phyloP scores from a whole-genome alignment of 2,113 vertebrate genomes.

The Camelus bactrianus region DNA sequence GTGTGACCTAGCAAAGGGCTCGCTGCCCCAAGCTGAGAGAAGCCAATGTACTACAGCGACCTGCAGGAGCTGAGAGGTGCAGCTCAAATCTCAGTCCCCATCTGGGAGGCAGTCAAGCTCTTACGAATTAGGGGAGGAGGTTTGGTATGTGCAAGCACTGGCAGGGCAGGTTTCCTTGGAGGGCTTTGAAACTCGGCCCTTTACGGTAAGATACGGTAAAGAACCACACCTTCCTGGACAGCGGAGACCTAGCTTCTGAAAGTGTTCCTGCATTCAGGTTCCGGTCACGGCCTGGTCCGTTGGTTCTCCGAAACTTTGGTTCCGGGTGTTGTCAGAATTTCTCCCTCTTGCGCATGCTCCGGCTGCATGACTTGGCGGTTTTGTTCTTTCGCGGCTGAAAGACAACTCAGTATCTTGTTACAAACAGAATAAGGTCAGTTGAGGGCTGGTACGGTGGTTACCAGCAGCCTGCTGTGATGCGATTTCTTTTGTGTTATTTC shows the following conservation, averaged over 20 bases:
- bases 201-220: rapidly evolving
- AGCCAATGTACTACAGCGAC: not conserved
- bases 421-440: not conserved
- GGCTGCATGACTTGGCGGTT: not conserved
- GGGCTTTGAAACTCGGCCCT: not conserved
- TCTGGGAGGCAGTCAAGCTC: not conserved
- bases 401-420: not conserved
- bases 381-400: not conserved
- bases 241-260: not conserved
- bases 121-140: not conserved
- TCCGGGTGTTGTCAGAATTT: not conserved
- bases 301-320: not conserved
- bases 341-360: not conserved
- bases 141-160: not conserved
- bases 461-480: not conserved
- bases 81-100: not conserved
- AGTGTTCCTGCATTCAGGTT: not conserved
- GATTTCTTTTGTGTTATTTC: not conserved
- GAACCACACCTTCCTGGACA: not conserved
- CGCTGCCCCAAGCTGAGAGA: not conserved
- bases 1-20: not conserved
- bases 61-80: not conserved
- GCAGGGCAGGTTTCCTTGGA: not conserved
- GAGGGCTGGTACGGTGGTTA: not conserved
- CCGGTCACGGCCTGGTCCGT: too few species aligned